These are phyloP conservation scores for Leptinotarsa haldemani DNA, from an alignment of 2,888 invertebrate species.

Conservation along the genomic window DNA sequence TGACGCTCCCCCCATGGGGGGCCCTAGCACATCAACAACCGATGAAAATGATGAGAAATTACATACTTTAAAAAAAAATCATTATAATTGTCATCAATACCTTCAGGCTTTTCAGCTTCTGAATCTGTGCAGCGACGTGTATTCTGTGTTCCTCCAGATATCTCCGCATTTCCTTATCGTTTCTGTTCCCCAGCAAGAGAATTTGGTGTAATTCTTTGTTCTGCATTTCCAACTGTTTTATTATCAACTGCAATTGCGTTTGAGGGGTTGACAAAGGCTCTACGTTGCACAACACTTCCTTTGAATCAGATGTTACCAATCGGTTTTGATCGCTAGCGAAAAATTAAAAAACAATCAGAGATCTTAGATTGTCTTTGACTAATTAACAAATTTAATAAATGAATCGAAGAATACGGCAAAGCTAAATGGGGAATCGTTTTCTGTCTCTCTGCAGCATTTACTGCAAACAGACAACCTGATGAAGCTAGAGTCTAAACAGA, in stretches of 20 bases:
- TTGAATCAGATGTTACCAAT: constrained; percentile 47
- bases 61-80: too few relatives aligned
- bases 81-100: constrained; percentile 60
- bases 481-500: too few relatives aligned
- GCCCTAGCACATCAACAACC: too few relatives aligned
- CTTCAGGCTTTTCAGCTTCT: constrained; percentile 75
- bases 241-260: constrained; percentile 76
- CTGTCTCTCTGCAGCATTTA: too few relatives aligned
- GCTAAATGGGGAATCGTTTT: too few relatives aligned
- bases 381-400: too few relatives aligned
- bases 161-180: constrained; percentile 66
- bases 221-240: constrained; percentile 77
- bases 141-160: constrained; percentile 74
- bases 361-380: too few relatives aligned
- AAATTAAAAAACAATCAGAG: constrained; percentile 14
- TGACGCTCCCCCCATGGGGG: too few relatives aligned
- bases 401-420: too few relatives aligned
- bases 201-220: constrained; percentile 71
- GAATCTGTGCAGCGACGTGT: constrained; percentile 75
- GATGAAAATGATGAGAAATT: too few relatives aligned
- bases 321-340: constrained; percentile 51
- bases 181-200: constrained; percentile 54
- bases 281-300: constrained; percentile 50
- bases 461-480: too few relatives aligned
- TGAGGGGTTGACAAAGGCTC: constrained; percentile 68